Percentiles rank a stretch among this genome's conserved stretches.
Evolutionary conservation across 1,140 invertebrate genomes (phyloP).

Genomic region (Drosophila nikananu): DNA sequence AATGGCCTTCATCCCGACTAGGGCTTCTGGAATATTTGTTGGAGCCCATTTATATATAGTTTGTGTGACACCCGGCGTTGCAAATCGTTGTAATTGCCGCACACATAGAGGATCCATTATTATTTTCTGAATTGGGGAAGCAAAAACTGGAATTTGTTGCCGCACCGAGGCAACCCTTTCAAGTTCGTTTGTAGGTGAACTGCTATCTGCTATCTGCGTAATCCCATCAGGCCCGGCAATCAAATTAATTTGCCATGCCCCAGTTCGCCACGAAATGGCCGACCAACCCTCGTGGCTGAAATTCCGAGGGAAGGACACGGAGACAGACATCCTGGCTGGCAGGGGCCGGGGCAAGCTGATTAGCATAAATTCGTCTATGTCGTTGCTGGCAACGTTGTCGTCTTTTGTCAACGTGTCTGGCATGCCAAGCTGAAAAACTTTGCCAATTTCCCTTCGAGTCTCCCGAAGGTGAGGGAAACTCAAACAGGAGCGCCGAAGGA

Average conservation of each 20-base stretch:
- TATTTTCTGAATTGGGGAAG: neutral
- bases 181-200: slow-evolving; percentile 20
- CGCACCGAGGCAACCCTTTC: slow-evolving; percentile 20
- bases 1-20: neutral
- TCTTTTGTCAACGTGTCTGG: slow-evolving; percentile 82
- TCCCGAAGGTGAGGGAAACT: slow-evolving; percentile 12
- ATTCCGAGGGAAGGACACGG: slow-evolving; percentile 15
- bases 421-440: slow-evolving; percentile 77
- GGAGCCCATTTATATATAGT: neutral
- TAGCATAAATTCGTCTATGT: slow-evolving; percentile 83
- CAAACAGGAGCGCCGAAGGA: slow-evolving; percentile 34
- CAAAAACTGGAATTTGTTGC: slow-evolving; percentile 10
- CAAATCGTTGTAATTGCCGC: slow-evolving; percentile 25
- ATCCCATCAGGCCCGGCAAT: slow-evolving; percentile 51
- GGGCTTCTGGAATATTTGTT: neutral
- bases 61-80: neutral
- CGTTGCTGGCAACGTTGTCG: slow-evolving; percentile 71
- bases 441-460: slow-evolving; percentile 28
- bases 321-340: slow-evolving; percentile 14
- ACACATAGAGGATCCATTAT: slow-evolving; percentile 2
- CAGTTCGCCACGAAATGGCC: slow-evolving; percentile 47
- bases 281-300: slow-evolving; percentile 50
- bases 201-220: slow-evolving; percentile 25
- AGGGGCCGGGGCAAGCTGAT: slow-evolving; percentile 60
- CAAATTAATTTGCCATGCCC: slow-evolving; percentile 56